Evolutionary conservation across 2,113 vertebrate genomes (phyloP), one percentile per base, ranked within the genome.

Genomic region (Sapajus apella): DNA sequence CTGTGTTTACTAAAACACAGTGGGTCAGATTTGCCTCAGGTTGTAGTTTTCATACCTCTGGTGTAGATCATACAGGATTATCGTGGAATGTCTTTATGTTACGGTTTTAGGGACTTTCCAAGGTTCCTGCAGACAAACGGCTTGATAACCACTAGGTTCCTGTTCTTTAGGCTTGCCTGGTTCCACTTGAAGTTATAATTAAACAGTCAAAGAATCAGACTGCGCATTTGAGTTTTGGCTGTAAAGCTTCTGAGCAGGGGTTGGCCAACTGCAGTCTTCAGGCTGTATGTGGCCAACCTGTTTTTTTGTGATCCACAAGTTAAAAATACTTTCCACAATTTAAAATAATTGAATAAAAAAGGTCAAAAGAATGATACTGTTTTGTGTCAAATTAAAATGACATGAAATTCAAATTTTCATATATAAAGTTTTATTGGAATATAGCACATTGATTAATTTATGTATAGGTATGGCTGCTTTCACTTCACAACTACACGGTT

Each of bases 251-350:
- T 40, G 61, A 79, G 45, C 40, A 66, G 16, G 21, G 7, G 4
- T 76, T 94, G 43, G 68, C 30, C 83, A 23, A 72, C 50, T 58
- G 7, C 1, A 72, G 35, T 35, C 45, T 83, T 13, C 16, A 72
- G 70, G 61, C 37, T 10, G 79, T 5, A 52, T 8, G 30, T 75
- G 68, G 23, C 35, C 40, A 40, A 13, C 43, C 40, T 80, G 52
- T 43, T 84, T 75, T 87, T 91, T 9, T 68, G 40, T 40, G 32
- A 64, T 2, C 30, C 32, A 64, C 16, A 77, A n/a, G n/a, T 52
- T 90, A 45, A 75, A 61, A 58, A 10, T 75, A 14, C 70, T 96
- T 83, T 92, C 76, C 27, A 94, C 4, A n/a, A 94, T 96, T 96
- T 87, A 77, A 90, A 94, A 30, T 91, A 40, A 93, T 47, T 73